Base-by-base conservation (phyloP, 2,797 vertebrate genomes). In the Chloroceryle amazona region DNA sequence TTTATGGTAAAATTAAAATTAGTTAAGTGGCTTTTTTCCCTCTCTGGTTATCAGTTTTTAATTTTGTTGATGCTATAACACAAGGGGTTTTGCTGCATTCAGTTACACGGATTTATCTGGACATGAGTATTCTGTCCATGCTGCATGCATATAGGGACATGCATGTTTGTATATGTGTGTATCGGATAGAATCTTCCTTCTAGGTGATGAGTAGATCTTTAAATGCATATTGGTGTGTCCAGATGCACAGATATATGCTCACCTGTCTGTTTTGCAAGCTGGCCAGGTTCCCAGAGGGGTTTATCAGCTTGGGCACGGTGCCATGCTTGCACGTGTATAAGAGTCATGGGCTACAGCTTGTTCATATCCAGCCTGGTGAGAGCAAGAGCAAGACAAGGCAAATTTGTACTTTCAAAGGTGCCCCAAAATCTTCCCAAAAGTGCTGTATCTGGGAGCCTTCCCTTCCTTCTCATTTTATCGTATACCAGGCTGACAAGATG, bases 261-360 rank as follows among this genome's bases (percentile, higher is more conserved):
- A 93, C 60, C 86, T 85, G 58, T 37, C 68, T 83, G 37, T 74
- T 95, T 67, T 63, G 60, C n/a, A 87, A 67, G 65, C 71, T 94
- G 84, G 39, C 22, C 20, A 0, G 57, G 31, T 85, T 93, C 60
- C 81, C 79, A 57, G 57, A 49, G 29, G 26, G 37, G 13, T 81
- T 91, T 86, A 35, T 81, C 57, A 88, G 13, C 33, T 67, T 49
- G 65, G 89, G 72, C 79, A 86, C 6, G 29, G 41, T 83, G 90
- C 81, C 72, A 63, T 16, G 14, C 44, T 71, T 83, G 21, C 74
- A 39, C 42, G 86, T 67, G 17, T 74, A 73, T 9, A 23, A 13
- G 60, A 92, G 41, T 57, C 1, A 1, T 28, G 22, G 65, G 42
- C 31, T 61, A 11, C 31, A 85, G n/a, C 19, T 60, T 57, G 47